Conservation (phyloP, 2,888 invertebrate genomes). For the Megamerina dolium region DNA sequence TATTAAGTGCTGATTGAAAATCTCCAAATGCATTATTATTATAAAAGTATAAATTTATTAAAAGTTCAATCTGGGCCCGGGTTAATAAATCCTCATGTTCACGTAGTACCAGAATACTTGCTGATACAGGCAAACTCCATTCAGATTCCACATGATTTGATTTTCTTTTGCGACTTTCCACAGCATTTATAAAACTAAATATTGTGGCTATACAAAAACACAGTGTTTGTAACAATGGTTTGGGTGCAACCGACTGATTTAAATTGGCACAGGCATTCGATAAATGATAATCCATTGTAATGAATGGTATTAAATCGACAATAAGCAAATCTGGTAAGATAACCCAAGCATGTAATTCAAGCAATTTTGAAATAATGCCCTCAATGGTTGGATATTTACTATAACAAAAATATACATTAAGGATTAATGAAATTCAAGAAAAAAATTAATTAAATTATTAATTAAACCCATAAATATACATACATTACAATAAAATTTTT, state of each 20-base stretch:
- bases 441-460: background rate
- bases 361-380: conserved; percentile 24
- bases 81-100: conserved; percentile 23
- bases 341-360: conserved; percentile 23
- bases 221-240: conserved; percentile 9
- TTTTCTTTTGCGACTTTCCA: conserved; percentile 11
- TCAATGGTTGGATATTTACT: conserved; percentile 22
- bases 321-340: conserved; percentile 26
- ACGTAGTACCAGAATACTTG: conserved; percentile 26
- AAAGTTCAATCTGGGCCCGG: conserved; percentile 26
- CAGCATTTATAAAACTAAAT: conserved; percentile 16
- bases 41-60: conserved; percentile 33
- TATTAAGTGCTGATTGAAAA: no score
- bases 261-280: background rate
- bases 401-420: conserved; percentile 1
- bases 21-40: conserved; percentile 17
- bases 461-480: conserved; percentile 3
- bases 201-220: conserved; percentile 17
- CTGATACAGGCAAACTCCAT: no score
- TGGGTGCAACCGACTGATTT: background rate
- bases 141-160: background rate
- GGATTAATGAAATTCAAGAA: background rate
- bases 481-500: conserved; percentile 21
- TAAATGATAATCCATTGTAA: background rate
- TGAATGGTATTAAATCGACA: conserved; percentile 25